Conservation (phyloP, 1,140 invertebrate species). For the Pararge aegeria region DNA sequence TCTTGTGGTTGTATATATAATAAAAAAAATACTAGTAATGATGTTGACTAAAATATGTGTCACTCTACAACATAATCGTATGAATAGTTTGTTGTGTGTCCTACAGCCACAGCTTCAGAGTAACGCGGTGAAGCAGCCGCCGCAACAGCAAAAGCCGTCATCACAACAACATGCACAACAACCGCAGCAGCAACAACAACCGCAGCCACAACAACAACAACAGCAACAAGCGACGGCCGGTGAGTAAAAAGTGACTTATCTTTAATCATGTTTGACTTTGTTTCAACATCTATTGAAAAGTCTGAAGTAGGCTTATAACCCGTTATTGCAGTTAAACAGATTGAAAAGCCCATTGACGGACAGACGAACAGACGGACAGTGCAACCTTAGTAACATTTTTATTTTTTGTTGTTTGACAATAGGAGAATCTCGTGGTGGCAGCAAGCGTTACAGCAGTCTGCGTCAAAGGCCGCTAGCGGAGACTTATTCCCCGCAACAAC, state of each 20-base stretch:
- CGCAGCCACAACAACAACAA: conserved; percentile 11
- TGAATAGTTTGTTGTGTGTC: conserved; percentile 30
- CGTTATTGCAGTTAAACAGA: too few relatives aligned
- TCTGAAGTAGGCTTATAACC: too few relatives aligned
- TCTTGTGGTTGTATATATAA: too few relatives aligned
- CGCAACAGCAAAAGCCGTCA: conserved; percentile 13
- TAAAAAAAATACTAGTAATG: too few relatives aligned
- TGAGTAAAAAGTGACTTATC: conserved; percentile 7
- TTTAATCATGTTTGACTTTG: too few relatives aligned
- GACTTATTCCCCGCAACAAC: conserved; percentile 59
- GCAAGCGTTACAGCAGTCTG: conserved; percentile 79
- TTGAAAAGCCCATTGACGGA: too few relatives aligned
- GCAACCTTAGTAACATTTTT: too few relatives aligned
- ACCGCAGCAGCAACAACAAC: conserved; percentile 12
- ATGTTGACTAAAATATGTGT: not conserved
- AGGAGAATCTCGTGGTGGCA: conserved; percentile 67
- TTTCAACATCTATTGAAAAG: too few relatives aligned
- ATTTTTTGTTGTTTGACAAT: too few relatives aligned
- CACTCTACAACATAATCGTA: conserved; percentile 29
- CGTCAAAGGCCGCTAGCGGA: conserved; percentile 74
- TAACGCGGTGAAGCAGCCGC: conserved; percentile 22
- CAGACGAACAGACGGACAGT: too few relatives aligned
- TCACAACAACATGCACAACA: conserved; percentile 29
- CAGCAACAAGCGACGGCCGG: conserved; percentile 21
- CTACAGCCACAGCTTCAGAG: conserved; percentile 35